Conservation (phyloP, 1,140 invertebrate genomes). For the Pogonus chalceus region DNA sequence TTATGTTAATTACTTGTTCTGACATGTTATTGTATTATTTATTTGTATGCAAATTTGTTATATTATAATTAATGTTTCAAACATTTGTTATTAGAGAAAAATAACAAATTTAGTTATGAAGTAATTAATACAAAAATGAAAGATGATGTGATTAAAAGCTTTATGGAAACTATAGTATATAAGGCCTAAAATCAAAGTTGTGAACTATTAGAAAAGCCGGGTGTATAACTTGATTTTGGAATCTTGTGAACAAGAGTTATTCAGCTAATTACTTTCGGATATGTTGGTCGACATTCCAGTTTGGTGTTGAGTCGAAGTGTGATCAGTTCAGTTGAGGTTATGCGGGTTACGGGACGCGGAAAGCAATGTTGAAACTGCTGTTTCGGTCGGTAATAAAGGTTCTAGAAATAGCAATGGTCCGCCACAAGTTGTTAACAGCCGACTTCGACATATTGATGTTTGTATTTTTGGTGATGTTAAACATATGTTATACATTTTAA, state of each 20-base stretch:
- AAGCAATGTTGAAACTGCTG: too few species aligned
- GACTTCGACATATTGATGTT: slow-evolving; percentile 1
- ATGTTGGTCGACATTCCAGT: background rate
- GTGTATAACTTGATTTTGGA: background rate
- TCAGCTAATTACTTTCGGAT: slow-evolving; percentile 2
- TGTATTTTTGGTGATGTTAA: background rate
- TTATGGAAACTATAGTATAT: too few species aligned
- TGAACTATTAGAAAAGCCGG: background rate
- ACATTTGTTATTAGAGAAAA: too few species aligned
- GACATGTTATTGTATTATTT: too few species aligned
- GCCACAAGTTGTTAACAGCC: background rate
- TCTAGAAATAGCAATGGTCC: background rate
- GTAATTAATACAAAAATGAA: too few species aligned
- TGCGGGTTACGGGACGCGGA: too few species aligned
- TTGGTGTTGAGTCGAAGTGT: background rate
- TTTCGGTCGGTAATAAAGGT: slow-evolving; percentile 6
- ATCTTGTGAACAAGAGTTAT: slow-evolving; percentile 3
- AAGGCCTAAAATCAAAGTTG: background rate
- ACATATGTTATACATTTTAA: background rate
- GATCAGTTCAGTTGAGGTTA: too few species aligned
- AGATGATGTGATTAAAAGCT: too few species aligned
- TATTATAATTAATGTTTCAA: too few species aligned
- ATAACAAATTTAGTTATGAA: too few species aligned
- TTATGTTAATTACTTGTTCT: too few species aligned
- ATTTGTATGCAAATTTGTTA: too few species aligned